These are phyloP conservation scores for Scaptomyza tumidula DNA, from an alignment of 2,888 invertebrate genomes.

Conservation along the genomic window DNA sequence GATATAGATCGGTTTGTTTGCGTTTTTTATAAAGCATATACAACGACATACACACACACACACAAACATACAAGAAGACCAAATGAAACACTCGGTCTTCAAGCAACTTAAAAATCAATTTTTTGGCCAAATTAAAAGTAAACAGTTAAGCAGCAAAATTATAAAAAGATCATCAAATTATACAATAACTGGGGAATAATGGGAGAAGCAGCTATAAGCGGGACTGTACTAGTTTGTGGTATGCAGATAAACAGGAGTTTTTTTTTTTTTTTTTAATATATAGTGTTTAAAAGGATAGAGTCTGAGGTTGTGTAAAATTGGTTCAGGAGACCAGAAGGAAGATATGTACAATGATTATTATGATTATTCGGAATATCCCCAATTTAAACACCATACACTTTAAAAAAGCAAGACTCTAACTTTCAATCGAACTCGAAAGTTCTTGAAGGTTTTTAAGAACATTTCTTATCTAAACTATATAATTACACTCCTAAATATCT, in stretches of 20 bases:
- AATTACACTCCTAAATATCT: background rate
- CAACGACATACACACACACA: constrained; percentile 57
- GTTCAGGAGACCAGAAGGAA: background rate
- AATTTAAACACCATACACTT: too few relatives aligned
- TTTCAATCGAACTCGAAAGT: too few relatives aligned
- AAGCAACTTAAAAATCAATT: constrained; percentile 61
- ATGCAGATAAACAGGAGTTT: constrained; percentile 7
- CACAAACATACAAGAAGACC: constrained; percentile 34
- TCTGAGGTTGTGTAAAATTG: background rate
- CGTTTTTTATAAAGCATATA: constrained; percentile 66
- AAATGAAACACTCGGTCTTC: background rate
- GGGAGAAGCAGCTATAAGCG: constrained; percentile 23
- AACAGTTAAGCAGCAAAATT: constrained; percentile 40
- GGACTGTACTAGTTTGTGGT: constrained; percentile 30
- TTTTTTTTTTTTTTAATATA: background rate
- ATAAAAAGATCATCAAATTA: constrained; percentile 37
- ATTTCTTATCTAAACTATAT: too few relatives aligned
- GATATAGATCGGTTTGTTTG: constrained; percentile 82
- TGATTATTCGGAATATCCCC: constrained; percentile 1
- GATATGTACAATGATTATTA: constrained; percentile 7
- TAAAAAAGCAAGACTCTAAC: too few relatives aligned
- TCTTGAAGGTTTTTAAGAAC: too few relatives aligned
- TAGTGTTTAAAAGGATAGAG: constrained; percentile 18
- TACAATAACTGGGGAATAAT: constrained; percentile 22
- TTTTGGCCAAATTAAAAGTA: background rate